Base-by-base conservation (phyloP, 64 coral and sea anemone species). In the Dendrophyllia cribrosa region DNA sequence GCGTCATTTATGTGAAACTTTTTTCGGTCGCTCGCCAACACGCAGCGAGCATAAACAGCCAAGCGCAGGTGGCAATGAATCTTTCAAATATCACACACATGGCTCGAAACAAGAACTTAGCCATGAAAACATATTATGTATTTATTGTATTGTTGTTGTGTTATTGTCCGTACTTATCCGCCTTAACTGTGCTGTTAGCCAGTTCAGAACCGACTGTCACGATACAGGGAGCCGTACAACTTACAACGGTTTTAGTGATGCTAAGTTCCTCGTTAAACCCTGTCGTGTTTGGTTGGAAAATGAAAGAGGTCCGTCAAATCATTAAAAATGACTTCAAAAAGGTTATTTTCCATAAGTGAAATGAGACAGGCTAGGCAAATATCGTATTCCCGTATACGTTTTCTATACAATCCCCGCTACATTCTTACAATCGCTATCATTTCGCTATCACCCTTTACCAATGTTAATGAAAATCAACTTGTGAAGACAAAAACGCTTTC, bases 221-320 rank as follows among this genome's bases (percentile, higher is more conserved):
- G 3, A 50, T 66, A 7, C 59, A 83, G 47, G 61, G 26, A 44
- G 45, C 80, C 2, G 34, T 83, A 0, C 80, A 83, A 63, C 7
- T 83, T 2, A 49, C 80, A 64, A 23, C 80, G 3, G 61, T 66
- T 66, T 44, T 83, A 10, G 4, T 83, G 61, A 83, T 83, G 59
- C 61, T 83, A 9, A 83, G 67, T 44, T 83, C 80, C 22, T 83
- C 80, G 6, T 67, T 83, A 67, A 83, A 83, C 43, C 80, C 59
- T 0, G 1, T 83, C 2, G 45, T 83, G 17, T 83, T 83, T 66
- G 80, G 62, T 50, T 83, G 44, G 80, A 83, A 83, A 67, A 47
- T 83, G 61, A 67, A 46, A n/a, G 80, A 83, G 12, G 34, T 83
- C n/a, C 80, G 62, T 21, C 80, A 83, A 50, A 83, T 66, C 25